These are phyloP conservation scores for Sapajus apella DNA, from an alignment of 2,113 vertebrate genomes.

Conservation along the genomic window DNA sequence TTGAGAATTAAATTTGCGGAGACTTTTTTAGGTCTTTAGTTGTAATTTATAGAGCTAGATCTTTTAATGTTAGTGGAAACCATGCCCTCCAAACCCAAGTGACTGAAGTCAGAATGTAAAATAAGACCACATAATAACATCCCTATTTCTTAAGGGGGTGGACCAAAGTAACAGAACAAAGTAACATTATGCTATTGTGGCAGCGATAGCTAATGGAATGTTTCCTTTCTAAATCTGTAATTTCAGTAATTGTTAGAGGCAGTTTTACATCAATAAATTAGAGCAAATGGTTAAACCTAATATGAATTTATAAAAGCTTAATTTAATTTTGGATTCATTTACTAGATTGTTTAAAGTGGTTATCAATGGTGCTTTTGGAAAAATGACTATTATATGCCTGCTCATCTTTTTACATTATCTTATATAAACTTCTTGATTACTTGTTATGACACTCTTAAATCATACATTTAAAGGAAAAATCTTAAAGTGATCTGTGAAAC, in stretches of 20 bases:
- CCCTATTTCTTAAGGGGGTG: constrained; percentile 51
- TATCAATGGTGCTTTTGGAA: background rate
- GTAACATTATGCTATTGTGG: constrained; percentile 43
- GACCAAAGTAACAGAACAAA: constrained; percentile 26
- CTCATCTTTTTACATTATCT: constrained; percentile 1
- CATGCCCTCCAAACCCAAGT: constrained; percentile 32
- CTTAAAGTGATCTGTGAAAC: background rate
- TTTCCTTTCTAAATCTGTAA: constrained; percentile 56
- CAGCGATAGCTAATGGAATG: constrained; percentile 17
- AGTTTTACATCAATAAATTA: constrained; percentile 47
- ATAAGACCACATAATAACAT: constrained; percentile 45
- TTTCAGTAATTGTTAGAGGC: constrained; percentile 44
- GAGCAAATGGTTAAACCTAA: constrained; percentile 44
- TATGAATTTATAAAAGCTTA: constrained; percentile 34
- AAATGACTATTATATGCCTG: background rate
- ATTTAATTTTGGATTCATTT: constrained; percentile 53
- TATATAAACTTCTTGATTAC: background rate
- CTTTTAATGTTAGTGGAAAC: constrained; percentile 44
- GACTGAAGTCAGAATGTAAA: constrained; percentile 49
- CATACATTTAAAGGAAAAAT: constrained; percentile 32
- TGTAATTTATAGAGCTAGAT: constrained; percentile 10
- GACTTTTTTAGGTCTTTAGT: background rate
- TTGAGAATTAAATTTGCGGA: constrained; percentile 21
- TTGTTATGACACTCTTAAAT: constrained; percentile 13
- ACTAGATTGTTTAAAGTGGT: constrained; percentile 25